Conservation (phyloP, 30 jellyfish, hydroid and myxozoan genomes). For the Sanderia malayensis region DNA sequence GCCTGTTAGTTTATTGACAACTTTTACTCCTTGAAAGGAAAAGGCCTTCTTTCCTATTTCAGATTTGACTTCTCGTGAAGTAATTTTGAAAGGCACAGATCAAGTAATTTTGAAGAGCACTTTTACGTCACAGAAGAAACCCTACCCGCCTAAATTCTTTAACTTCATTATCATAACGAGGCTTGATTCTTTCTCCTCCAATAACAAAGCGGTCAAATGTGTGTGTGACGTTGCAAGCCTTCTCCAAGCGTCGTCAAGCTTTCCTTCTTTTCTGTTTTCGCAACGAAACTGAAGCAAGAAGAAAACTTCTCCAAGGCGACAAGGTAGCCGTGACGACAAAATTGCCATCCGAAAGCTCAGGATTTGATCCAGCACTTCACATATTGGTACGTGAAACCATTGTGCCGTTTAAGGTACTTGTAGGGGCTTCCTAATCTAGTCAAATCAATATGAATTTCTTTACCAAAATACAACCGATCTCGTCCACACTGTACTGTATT, state of each 20-base stretch:
- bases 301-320: constrained; percentile 99
- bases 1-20: too few species aligned
- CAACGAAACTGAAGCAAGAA: constrained; percentile 77
- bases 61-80: constrained; percentile 8
- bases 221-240: constrained; percentile 38
- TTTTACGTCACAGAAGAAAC: too few species aligned
- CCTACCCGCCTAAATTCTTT: too few species aligned
- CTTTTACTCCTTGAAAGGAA: not conserved
- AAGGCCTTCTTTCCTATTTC: not conserved
- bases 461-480: too few species aligned
- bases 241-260: constrained; percentile 63
- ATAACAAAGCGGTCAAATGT: constrained; percentile 5
- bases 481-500: too few species aligned
- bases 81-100: too few species aligned
- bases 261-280: constrained; percentile 69
- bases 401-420: constrained; percentile 40
- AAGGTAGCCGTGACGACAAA: constrained; percentile 99
- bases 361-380: constrained; percentile 59
- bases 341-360: constrained; percentile 92
- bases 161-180: too few species aligned
- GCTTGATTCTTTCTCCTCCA: too few species aligned
- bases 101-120: too few species aligned
- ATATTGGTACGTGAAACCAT: constrained; percentile 74
- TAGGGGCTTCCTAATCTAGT: not conserved
- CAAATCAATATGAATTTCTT: not conserved